Evolutionary conservation across 2,888 invertebrate species (phyloP), one percentile per base, ranked within the genome.

Genomic region (Serrognathus titanus): DNA sequence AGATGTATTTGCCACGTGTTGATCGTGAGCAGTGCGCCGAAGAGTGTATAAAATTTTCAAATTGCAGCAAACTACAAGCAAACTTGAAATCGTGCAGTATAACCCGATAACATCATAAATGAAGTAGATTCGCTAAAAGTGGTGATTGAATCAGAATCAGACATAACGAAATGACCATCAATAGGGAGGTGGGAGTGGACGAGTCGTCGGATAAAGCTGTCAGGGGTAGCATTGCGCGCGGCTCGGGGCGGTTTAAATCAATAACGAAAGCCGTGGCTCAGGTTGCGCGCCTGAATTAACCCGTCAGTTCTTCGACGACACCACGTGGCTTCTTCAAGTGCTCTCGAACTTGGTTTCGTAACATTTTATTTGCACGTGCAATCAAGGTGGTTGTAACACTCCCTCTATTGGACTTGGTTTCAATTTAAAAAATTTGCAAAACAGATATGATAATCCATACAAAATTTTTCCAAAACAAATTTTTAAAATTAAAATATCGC

Each of bases 161-260:
- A 69, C 68, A 64, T 66, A 71, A 70, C 70, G 65, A 69, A 71
- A 69, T 69, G 70, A 69, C 70, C 69, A 69, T 69, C 69, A 67
- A 66, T 66, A 61, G 64, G 60, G 57, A 58, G 61, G 52, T 46
- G 55, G 55, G 52, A 51, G 31, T 49, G 52, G 59, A 57, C 50
- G 61, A 59, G 61, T 59, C 57, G 62, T 62, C 58, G 61, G 64
- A 68, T 67, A 65, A 67, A 69, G 69, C 66, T 66, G 67, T 69
- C 69, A 66, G 64, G 63, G 63, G 64, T 20, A 20, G 67, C 66
- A 68, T 58, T 68, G 68, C 68, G 69, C 69, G 68, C 69, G 64
- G 67, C 66, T 67, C 58, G 67, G 65, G 68, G 67, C 67, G 67
- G 64, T 67, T 68, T 66, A 66, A 69, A 69, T 69, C 69, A 68